Percentiles rank a stretch among this genome's conserved stretches.
phyloP scores from a whole-genome alignment of 2,888 invertebrate genomes.

The Smittia aterrima region DNA sequence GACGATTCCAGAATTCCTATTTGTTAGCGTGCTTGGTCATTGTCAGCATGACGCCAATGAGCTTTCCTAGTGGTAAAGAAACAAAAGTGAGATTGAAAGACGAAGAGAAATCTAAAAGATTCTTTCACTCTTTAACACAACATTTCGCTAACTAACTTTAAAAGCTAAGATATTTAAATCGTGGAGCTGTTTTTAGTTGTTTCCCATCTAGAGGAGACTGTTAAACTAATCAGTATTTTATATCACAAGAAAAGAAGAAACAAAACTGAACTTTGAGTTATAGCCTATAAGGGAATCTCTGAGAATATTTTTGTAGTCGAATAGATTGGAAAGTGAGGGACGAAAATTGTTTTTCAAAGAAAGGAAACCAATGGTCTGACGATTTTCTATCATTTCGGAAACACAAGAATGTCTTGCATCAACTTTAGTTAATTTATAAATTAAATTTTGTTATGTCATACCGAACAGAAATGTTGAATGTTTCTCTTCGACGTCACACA shows the following conservation, averaged over 20 bases:
- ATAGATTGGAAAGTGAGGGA: background rate
- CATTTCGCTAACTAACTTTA: background rate
- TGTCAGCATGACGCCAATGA: too few species aligned
- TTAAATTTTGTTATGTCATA: too few species aligned
- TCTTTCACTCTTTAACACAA: background rate
- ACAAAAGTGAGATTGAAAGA: too few species aligned
- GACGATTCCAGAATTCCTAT: background rate
- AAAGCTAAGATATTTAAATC: background rate
- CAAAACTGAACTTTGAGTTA: constrained; percentile 3
- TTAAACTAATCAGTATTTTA: constrained; percentile 24
- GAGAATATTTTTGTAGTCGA: background rate
- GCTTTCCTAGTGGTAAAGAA: too few species aligned
- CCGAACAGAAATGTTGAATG: too few species aligned
- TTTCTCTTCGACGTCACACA: too few species aligned
- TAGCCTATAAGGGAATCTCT: background rate
- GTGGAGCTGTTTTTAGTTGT: constrained; percentile 8
- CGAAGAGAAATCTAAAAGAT: background rate
- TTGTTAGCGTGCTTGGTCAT: background rate
- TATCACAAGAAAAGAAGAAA: constrained; percentile 1
- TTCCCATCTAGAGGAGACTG: background rate
- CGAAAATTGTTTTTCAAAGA: too few species aligned
- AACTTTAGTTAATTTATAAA: background rate
- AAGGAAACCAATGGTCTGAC: too few species aligned
- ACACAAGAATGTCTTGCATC: background rate
- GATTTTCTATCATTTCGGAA: background rate